Evolutionary conservation across 1,140 invertebrate species (phyloP), one percentile per base, ranked within the genome.

Genomic region (Eciton burchellii): DNA sequence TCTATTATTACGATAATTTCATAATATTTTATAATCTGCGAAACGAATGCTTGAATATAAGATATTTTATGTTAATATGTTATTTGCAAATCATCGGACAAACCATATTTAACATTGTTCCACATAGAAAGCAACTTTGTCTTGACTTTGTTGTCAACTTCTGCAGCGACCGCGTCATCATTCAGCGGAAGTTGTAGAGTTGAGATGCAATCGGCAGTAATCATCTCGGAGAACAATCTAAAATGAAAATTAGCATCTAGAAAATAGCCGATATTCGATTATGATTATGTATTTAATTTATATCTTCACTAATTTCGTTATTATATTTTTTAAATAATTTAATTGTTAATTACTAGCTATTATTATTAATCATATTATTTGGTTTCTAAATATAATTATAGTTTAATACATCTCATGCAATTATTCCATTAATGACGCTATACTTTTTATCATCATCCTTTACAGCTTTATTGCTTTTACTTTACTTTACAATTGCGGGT

Each of bases 91-190:
- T 9, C 26, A 9, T 35, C 3, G 0, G 6, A 12, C 91, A 91
- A 93, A 95, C 97, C 97, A 94, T 98, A 98, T 95, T 97, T 98
- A 63, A 98, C 95, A 93, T 98, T 98, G 92, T 98, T 98, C 97
- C 97, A 98, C 95, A 97, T 96, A 57, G 97, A 97, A 87, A 97
- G 92, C 56, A 98, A 91, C 83, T 96, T 96, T 19, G 96, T 97
- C 93, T 98, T 97, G 81, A 98, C 95, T 94, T 97, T 97, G 85
- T 96, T 96, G 91, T 95, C 96, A 77, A 95, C 94, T 86, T 96
- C 96, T 3, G 91, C 88, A 8, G 82, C 71, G n/a, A 88, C 89
- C 24, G 83, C 89, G 14, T 92, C 87, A 68, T 94, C 93, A 65
- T 93, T 91, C 60, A 92, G 72, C 26, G 86, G 68, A 56, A 89